Evolutionary conservation across 2,888 invertebrate genomes (phyloP), one percentile per base, ranked within the genome.

Genomic region (Polymixis flavicincta): DNA sequence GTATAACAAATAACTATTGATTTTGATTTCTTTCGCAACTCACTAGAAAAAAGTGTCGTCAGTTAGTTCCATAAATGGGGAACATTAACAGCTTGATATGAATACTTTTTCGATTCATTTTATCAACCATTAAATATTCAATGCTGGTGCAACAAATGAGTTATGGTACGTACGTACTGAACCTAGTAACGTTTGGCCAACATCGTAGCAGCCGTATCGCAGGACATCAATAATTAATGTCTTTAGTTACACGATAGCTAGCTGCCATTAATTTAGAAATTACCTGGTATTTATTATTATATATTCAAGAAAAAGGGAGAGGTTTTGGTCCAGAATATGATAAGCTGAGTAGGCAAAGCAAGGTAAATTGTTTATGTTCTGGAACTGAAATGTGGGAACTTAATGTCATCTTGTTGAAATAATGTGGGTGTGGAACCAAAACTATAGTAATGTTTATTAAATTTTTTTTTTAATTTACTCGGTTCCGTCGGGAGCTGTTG

Each of bases 201-300:
- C 57, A 67, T 42, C 57, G 42, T 64, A 72, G 83, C 65, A 45
- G 59, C 57, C 32, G 54, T 78, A 81, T 83, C 78, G 79, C 32
- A 60, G 67, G 63, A 74, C 65, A 78, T 70, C 61, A 78, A 66
- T 78, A 81, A 73, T 74, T 78, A 81, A 69, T 32, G 42, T 74
- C 69, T 59, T 59, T 74, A 78, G 68, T 74, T 54, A 50, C 48
- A 69, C 42, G 82, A 74, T 76, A 76, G 25, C 45, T 57, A 19
- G 32, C 32, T 22, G 50, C 60, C 65, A 83, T 55, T 74, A 66
- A 61, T 63, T 81, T 57, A 37, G 32, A 78, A 78, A 73, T 54
- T 67, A 71, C 65, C n/a, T 67, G 9, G n/a, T 74, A 55, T 45
- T 42, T 42, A 37, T 37, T 37, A 5, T 3, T 37, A 37, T 55